Evolutionary conservation across 2,888 invertebrate species (phyloP), one percentile per base, ranked within the genome.

Genomic region (Philaethria dido): DNA sequence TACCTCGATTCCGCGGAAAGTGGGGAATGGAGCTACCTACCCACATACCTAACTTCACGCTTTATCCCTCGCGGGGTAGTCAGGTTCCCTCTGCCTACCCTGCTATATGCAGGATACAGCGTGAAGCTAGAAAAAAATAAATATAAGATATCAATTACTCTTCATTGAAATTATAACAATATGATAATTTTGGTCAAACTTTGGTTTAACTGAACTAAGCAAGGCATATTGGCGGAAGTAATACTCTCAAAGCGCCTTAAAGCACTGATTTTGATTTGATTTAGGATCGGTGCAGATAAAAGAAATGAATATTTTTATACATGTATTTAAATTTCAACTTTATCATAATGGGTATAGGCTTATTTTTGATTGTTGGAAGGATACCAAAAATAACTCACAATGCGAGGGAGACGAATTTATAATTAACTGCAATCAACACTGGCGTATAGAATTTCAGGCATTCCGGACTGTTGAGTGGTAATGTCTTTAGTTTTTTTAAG

Each of bases 401-500:
- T 89, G 81, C 84, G 85, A 88, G 89, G 89, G 89, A 80, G 89
- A 89, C 87, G 88, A 81, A 86, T 90, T 89, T 92, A 92, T 92
- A 92, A 92, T 92, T 92, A 92, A 92, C 92, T 92, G 92, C 90
- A 91, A 92, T 92, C 92, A 92, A 91, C 90, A 88, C 91, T 89
- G 88, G 88, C 88, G 88, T 88, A 92, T 92, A 89, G 90, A 89
- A 92, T 92, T 92, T 91, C 92, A 79, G 81, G 85, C 81, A 88
- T 87, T 83, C 73, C 71, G 86, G 84, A 89, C 86, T 82, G 74
- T 85, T 75, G 73, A 54, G 73, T 44, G 66, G 73, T 77, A 69
- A 84, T 78, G 36, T 42, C 22, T 66, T 67, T 61, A 64, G 67
- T 55, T 50, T 61, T 45, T 8, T 13, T 44, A 11, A 36, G 20